Evolutionary conservation across 2,888 invertebrate species (phyloP).

Genomic region (Dysmachus trigonus): DNA sequence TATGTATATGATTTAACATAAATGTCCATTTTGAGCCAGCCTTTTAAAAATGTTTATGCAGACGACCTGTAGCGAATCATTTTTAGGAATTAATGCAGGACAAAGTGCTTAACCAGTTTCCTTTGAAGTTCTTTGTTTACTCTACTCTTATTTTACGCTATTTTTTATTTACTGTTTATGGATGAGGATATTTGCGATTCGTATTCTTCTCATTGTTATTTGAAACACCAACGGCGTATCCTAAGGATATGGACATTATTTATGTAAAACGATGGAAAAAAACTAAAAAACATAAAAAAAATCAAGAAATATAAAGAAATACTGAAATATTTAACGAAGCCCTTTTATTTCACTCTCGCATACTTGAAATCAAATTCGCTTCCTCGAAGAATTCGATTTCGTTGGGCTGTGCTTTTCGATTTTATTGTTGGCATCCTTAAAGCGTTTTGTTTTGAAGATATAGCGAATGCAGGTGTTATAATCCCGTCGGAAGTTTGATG

Average conservation of each 20-base stretch:
- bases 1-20: not conserved
- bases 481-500: not conserved
- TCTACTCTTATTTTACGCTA: slow-evolving; percentile 1
- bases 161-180: slow-evolving; percentile 29
- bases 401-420: not conserved
- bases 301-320: slow-evolving; percentile 42
- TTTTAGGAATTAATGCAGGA: not conserved
- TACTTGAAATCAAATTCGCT: slow-evolving; percentile 12
- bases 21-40: not conserved
- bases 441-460: not conserved
- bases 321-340: slow-evolving; percentile 34
- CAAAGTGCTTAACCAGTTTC: not conserved
- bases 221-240: slow-evolving; percentile 46
- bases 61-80: not conserved
- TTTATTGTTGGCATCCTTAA: not conserved
- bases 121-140: slow-evolving; percentile 10
- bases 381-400: slow-evolving; percentile 20
- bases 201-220: slow-evolving; percentile 44
- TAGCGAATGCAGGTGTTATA: too few relatives aligned
- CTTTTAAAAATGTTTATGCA: not conserved
- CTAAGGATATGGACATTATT: slow-evolving; percentile 46
- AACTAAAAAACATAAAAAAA: slow-evolving; percentile 25
- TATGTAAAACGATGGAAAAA: slow-evolving; percentile 39
- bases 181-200: slow-evolving; percentile 39
- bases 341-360: slow-evolving; percentile 20